Evolutionary conservation across 1,140 invertebrate genomes (phyloP), one percentile per base, ranked within the genome.

Genomic region (Drosophila baimaii): DNA sequence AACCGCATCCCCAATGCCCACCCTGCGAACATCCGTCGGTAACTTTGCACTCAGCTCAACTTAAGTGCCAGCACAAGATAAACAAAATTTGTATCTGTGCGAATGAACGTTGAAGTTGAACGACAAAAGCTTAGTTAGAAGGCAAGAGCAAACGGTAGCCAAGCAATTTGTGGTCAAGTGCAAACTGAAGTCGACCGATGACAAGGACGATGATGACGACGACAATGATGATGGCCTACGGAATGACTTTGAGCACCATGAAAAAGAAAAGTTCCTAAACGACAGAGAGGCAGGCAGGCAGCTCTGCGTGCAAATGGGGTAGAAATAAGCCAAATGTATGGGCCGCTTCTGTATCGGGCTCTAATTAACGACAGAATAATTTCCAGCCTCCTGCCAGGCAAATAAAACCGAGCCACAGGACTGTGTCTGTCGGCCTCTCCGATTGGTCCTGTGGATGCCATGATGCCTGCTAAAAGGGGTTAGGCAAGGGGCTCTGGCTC

Each of bases 321-420:
- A 83, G 83, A 88, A 88, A 79, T 83, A 89, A 88, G 79, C 79
- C 61, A 83, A 88, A 77, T 80, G 83, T 74, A 79, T 69, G 46
- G 58, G 37, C 55, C 23, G 52, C 58, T 73, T 41, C 55, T 70
- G 59, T 73, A 88, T 88, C 54, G 54, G 59, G 57, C 80, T 84
- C 84, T 89, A 88, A 88, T 88, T 88, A 88, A 88, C 84, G 83
- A 89, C 83, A 73, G 80, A 89, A 89, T 88, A 88, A 88, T 88
- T 88, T 88, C 77, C 69, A 54, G 51, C 17, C 51, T 54, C 43
- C 65, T 71, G 80, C 46, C 69, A 80, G 61, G 77, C 52, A 76
- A 70, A 88, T 86, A 79, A 65, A 75, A 79, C 55, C 43, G 54
- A 59, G 55, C 33, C 61, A 41, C 39, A 63, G 52, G 51, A 43